Percentiles rank a stretch among this genome's conserved stretches.
phyloP scores from a whole-genome alignment of 2,113 vertebrate species.

The Apteryx owenii region DNA sequence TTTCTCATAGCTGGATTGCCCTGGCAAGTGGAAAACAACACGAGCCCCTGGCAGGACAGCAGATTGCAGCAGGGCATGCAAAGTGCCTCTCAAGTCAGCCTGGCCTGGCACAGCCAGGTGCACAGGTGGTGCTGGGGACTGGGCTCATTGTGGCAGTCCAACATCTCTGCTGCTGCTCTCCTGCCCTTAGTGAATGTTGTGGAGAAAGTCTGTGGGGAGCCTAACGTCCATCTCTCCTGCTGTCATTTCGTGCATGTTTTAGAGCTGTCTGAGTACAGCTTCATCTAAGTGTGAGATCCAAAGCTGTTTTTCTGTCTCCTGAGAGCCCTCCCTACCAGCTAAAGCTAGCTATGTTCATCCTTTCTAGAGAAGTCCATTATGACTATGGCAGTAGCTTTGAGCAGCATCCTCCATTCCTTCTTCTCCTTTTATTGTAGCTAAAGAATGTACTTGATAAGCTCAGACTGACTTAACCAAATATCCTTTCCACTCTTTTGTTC shows the following conservation, averaged over 20 bases:
- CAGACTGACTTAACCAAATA: background rate
- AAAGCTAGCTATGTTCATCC: background rate
- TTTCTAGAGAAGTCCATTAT: background rate
- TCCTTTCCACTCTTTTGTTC: background rate
- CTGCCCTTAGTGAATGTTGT: background rate
- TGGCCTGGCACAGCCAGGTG: background rate
- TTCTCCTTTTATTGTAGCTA: background rate
- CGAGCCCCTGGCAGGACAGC: background rate
- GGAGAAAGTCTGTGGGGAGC: background rate
- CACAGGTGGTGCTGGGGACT: background rate
- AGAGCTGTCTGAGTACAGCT: background rate
- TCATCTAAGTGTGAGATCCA: background rate
- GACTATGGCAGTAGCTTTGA: background rate
- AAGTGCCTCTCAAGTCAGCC: background rate
- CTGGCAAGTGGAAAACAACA: background rate
- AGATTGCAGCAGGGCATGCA: background rate
- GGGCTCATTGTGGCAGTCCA: background rate
- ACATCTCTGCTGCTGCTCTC: background rate
- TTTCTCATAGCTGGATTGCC: background rate
- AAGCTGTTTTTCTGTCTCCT: background rate
- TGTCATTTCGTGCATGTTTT: background rate
- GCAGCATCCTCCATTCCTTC: background rate
- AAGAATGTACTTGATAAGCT: background rate
- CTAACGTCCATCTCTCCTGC: background rate
- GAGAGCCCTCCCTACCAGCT: background rate